Conservation (phyloP, 2,888 invertebrate species). For the Drosophila anomelani region DNA sequence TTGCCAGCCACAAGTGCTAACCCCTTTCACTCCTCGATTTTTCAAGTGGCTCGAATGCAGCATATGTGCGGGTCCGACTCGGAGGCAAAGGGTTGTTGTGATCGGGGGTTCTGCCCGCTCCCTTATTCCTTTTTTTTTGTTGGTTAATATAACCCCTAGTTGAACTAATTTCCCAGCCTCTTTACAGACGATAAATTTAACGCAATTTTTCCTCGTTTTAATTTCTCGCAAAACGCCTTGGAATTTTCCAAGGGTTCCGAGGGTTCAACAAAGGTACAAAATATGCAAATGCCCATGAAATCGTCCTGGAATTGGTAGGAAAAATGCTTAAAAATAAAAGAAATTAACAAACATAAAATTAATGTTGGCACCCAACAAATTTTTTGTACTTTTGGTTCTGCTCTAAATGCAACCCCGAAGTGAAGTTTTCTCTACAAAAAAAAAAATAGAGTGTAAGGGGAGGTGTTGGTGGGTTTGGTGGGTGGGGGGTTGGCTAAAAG, state of each 20-base stretch:
- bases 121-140: slow-evolving; percentile 5
- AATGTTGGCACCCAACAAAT: slow-evolving; percentile 81
- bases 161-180: slow-evolving; percentile 71
- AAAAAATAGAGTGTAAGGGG: background rate
- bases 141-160: slow-evolving; percentile 58
- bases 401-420: slow-evolving; percentile 33
- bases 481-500: slow-evolving; percentile 3
- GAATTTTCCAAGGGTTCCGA: slow-evolving; percentile 31
- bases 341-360: slow-evolving; percentile 82
- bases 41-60: slow-evolving; percentile 60
- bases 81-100: slow-evolving; percentile 23
- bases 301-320: slow-evolving; percentile 66
- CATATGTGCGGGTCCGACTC: slow-evolving; percentile 71
- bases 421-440: background rate
- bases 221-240: slow-evolving; percentile 48
- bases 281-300: slow-evolving; percentile 81
- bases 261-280: slow-evolving; percentile 42
- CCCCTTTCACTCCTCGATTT: slow-evolving; percentile 17
- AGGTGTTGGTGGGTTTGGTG: background rate
- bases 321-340: slow-evolving; percentile 72
- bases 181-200: slow-evolving; percentile 76
- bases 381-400: slow-evolving; percentile 19
- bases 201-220: slow-evolving; percentile 63
- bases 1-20: slow-evolving; percentile 66
- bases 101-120: slow-evolving; percentile 24